Evolutionary conservation across 2,113 vertebrate genomes (phyloP), one percentile per base, ranked within the genome.

Genomic region (Pandion haliaetus): DNA sequence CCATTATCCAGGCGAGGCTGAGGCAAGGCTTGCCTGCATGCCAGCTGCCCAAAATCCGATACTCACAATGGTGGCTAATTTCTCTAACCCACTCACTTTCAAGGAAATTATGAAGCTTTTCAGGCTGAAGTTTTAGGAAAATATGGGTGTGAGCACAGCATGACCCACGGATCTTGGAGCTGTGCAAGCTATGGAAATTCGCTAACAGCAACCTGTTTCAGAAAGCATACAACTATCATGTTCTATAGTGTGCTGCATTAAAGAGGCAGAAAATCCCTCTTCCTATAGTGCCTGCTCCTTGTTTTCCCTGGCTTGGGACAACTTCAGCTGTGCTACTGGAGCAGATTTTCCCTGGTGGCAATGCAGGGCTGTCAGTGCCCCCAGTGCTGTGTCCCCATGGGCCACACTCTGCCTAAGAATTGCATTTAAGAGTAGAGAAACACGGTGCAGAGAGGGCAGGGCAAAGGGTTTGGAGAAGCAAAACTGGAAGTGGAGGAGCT

Each of bases 21-120:
- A 97, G 85, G 91, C 82, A 92, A 65, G 16, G 11, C 18, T 31
- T 77, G 42, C 61, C 65, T 82, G 65, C 55, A 7, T 76, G 90
- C 95, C 96, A 96, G 93, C 95, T 96, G 86, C 82, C 88, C 82
- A 96, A 93, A 96, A 88, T 34, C 40, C 84, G 95, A 82, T 86
- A 94, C 78, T 91, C 86, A 23, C 78, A 73, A 10, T 21, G 78
- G 71, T 86, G 85, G 44, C 65, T 66, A 44, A 50, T 86, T 92
- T 74, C 63, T 88, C 71, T 80, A 74, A 85, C 36, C 23, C 78
- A 55, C 78, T 91, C 59, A 40, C 66, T 96, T 95, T 72, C 84
- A 96, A 70, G 67, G 80, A 93, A 93, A 94, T 72, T 12, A 92
- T 87, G 45, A 70, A 57, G 63, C 6, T 82, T 83, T 89, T 70